Conservation (phyloP, 2,888 invertebrate species). For the Apamea epomidion region DNA sequence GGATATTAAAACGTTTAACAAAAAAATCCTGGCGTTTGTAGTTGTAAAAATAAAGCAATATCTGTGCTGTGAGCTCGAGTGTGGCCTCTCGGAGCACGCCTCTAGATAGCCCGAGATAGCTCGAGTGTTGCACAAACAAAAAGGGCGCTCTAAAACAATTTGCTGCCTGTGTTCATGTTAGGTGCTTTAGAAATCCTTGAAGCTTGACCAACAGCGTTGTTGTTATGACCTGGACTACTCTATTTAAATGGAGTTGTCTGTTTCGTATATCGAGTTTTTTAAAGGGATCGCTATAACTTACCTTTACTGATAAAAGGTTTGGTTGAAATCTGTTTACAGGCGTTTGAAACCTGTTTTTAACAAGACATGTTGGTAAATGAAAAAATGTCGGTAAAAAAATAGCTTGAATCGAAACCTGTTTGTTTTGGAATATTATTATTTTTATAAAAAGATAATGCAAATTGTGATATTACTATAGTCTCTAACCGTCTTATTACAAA, state of each 20-base stretch:
- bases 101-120: conserved; percentile 67
- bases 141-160: conserved; percentile 73
- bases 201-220: conserved; percentile 51
- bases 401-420: neutral
- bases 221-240: conserved; percentile 20
- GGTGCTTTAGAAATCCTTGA: conserved; percentile 58
- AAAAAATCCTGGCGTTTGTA: conserved; percentile 45
- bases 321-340: neutral
- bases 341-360: neutral
- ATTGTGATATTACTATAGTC: neutral
- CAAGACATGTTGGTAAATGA: neutral
- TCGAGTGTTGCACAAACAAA: conserved; percentile 74
- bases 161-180: conserved; percentile 64
- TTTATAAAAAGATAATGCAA: neutral
- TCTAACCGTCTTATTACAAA: no score
- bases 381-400: neutral
- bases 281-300: neutral
- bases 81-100: conserved; percentile 67
- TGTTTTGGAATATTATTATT: neutral
- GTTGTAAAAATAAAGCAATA: conserved; percentile 63
- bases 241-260: neutral
- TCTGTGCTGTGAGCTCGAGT: conserved; percentile 55
- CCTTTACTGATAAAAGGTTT: neutral
- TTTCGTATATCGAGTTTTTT: neutral
- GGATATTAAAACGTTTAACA: conserved; percentile 55